Conservation (phyloP, 2,797 vertebrate genomes). For the Corythornis leucogaster region DNA sequence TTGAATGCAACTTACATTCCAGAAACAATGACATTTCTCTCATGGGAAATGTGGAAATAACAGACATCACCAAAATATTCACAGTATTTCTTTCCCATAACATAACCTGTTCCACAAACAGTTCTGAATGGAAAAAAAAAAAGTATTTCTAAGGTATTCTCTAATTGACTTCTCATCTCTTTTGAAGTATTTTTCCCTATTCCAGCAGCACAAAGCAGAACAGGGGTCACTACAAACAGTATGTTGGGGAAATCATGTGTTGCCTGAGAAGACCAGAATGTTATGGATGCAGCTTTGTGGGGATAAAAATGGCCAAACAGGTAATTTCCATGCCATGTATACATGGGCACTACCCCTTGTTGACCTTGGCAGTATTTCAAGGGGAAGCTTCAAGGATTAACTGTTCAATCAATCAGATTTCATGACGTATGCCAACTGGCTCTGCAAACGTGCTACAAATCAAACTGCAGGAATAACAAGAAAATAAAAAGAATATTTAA, state of each 20-base stretch:
- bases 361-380: constrained; percentile 65
- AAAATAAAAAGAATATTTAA: background rate
- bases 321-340: constrained; percentile 13
- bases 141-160: background rate
- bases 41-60: background rate
- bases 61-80: background rate
- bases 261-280: background rate
- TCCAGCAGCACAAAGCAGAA: background rate
- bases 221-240: background rate
- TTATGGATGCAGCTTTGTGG: background rate
- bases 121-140: background rate
- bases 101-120: background rate
- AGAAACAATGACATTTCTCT: background rate
- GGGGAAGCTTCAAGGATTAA: constrained; percentile 58
- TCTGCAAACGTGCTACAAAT: constrained; percentile 32
- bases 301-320: constrained; percentile 30
- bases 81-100: background rate
- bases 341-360: background rate
- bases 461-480: constrained; percentile 35
- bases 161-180: background rate
- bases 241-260: accelerated
- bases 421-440: constrained; percentile 35
- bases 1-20: background rate
- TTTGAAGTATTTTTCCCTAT: background rate
- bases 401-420: constrained; percentile 68